Base-by-base conservation (phyloP, 2,113 vertebrate genomes). In the Caranx melampygus region DNA sequence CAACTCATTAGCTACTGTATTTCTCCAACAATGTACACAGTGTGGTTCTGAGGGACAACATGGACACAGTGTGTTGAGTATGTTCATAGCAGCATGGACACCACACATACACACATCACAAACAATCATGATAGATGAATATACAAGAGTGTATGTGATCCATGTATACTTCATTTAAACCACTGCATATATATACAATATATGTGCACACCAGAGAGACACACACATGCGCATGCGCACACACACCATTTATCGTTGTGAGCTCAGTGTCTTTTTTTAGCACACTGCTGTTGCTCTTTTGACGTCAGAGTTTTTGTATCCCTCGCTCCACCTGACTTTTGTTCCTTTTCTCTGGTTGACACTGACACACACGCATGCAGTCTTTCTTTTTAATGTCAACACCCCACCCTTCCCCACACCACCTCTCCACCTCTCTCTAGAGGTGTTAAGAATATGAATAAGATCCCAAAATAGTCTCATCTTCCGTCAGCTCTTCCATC, bases 401-500 rank as follows among this genome's bases (percentile, higher is more conserved):
- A n/a, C 5, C 42, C n/a, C 65, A 4, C 35, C 35, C 51, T 1
- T 11, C 35, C 13, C 20, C 26, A 40, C 18, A 13, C 34, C 26
- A 6, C 16, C 64, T 16, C 35, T 18, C 18, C 64, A 49, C 26
- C 12, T 21, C 61, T 67, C 84, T 82, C 82, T 67, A 21, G 81
- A 79, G 83, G 85, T 78, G 84, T 85, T 51, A 77, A 73, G 75
- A 87, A 63, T 86, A 76, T 67, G 80, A 87, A 81, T 73, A 65
- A 70, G 26, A 20, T 83, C 82, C 76, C 52, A 72, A 80, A 91
- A 92, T 91, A 87, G 82, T 69, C 76, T 77, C 13, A 47, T 87
- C 33, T 81, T 47, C 60, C 70, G 87, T 87, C 62, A 61, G 51
- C 76, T 42, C 7, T 69, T 75, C 72, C 31, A 14, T 78, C 37